Evolutionary conservation across 2,797 vertebrate genomes (phyloP), one percentile per base, ranked within the genome.

Genomic region (Tokudaia tokunoshimensis): DNA sequence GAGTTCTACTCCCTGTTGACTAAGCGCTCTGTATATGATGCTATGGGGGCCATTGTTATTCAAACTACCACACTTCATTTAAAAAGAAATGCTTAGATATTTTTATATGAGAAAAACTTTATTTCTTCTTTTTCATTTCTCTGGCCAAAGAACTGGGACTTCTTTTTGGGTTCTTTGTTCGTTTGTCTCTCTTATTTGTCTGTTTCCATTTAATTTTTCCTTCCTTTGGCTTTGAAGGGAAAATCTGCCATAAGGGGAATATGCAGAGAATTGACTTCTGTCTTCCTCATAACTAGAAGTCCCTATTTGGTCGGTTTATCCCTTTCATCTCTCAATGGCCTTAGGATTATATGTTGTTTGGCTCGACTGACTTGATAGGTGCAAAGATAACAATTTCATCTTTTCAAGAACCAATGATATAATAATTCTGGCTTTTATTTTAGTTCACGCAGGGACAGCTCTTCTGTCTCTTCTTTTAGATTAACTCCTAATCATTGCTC

Each of bases 381-480:
- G 1, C 22, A 63, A 34, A 89, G 74, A 50, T 80, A 89, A 82
- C 59, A 11, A 6, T 65, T 85, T 15, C 34, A 19, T 89, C 72
- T 84, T 84, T n/a, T 85, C 63, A 76, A 94, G 50, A 88, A 83
- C 20, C 59, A 94, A 76, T 61, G 72, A 63, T 92, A 29, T 89
- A 22, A 70, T 57, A 82, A 41, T 59, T 88, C 26, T 94, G 31
- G 87, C 76, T 92, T 91, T 76, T 83, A 37, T 89, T 96, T 89
- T 96, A 72, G 52, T 92, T 72, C 24, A 84, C 65, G 31, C 55
- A 92, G 19, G 24, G 29, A 26, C 13, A 85, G 10, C 22, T 84
- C 65, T 82, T 47, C 41, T 95, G 63, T 94, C 10, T 37, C 24
- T 55, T 63, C n/a, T 83, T 89, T 89, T 84, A 37, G 52, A 15